Evolutionary conservation across 2,888 invertebrate genomes (phyloP).

Genomic region (Melanostoma scalare): DNA sequence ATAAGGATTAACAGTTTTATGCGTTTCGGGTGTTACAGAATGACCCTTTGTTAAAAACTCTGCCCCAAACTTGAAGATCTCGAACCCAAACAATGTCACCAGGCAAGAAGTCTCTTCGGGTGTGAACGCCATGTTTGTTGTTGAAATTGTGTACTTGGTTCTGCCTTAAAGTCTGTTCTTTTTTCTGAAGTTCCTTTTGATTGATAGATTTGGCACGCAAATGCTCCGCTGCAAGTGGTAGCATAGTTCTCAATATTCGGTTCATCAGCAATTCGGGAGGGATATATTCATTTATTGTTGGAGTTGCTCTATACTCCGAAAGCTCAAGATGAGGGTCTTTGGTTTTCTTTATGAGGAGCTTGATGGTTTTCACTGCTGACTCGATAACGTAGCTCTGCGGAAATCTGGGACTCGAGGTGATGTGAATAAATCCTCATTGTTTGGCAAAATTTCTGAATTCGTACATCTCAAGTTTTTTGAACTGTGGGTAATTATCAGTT

Average conservation of each 20-base stretch:
- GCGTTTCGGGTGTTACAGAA: too few species aligned
- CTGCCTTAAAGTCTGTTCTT: slow-evolving; percentile 4
- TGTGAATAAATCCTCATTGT: too few species aligned
- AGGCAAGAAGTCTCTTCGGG: not conserved
- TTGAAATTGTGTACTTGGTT: slow-evolving; percentile 8
- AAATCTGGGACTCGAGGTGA: slow-evolving; percentile 60
- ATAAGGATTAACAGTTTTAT: too few species aligned
- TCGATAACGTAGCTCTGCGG: slow-evolving; percentile 44
- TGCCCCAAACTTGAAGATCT: not conserved
- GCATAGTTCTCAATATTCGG: slow-evolving; percentile 16
- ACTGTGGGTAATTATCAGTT: too few species aligned
- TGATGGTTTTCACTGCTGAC: slow-evolving; percentile 12
- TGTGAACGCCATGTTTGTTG: not conserved
- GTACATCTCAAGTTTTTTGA: too few species aligned
- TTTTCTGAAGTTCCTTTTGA: slow-evolving; percentile 8
- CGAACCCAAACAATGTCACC: slow-evolving; percentile 10
- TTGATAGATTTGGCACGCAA: slow-evolving; percentile 22
- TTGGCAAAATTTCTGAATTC: too few species aligned
- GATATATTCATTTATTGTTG: slow-evolving; percentile 11
- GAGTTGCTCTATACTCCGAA: slow-evolving; percentile 17
- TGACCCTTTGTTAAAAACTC: too few species aligned
- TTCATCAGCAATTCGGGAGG: slow-evolving; percentile 20
- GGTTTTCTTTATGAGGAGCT: slow-evolving; percentile 22
- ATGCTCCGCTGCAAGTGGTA: slow-evolving; percentile 23
- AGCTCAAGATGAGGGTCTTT: slow-evolving; percentile 18